Base-by-base conservation (phyloP, 2,888 invertebrate genomes). In the Apodemia mormo region DNA sequence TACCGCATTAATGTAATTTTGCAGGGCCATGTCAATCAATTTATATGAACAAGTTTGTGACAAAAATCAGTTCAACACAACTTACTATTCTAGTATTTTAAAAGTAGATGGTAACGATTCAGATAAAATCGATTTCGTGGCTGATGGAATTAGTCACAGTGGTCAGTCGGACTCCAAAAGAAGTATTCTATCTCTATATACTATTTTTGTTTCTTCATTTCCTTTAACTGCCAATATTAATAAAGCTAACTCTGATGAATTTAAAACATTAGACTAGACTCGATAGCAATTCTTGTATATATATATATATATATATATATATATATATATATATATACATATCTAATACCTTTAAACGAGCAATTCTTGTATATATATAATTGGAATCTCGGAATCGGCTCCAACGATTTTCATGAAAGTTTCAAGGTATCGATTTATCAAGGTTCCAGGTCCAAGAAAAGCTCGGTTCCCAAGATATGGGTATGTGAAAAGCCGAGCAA, bases 171-270 rank as follows among this genome's bases (percentile, higher is more conserved):
- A 80, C 12, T 30, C 33, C 70, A 82, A 82, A 74, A 76, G 69
- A 6, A 76, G 68, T 30, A 76, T 77, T 54, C n/a, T 68, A 0
- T 87, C 87, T 2, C 87, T 89, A 0, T 88, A 89, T 72, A 72
- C 80, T 7, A 81, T 84, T 58, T 75, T 84, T 8, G 70, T 80
- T 4, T 86, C 89, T 7, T 88, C 89, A 7, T 86, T 85, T 74
- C 85, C 89, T 12, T 74, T 87, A 71, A 86, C 87, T 64, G 80
- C 78, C 43, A 85, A 85, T 68, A 78, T 92, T 52, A 90, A 89
- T 73, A 91, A 86, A 81, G 84, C 88, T n/a, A 90, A 80, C 77
- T 92, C 92, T 9, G 89, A 86, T 73, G 89, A 92, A 73, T 85
- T 88, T 58, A 88, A 84, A 74, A 67, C 76, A 8, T 67, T n/a